Conservation (phyloP, 2,797 vertebrate genomes). For the Tolypeutes matacus region DNA sequence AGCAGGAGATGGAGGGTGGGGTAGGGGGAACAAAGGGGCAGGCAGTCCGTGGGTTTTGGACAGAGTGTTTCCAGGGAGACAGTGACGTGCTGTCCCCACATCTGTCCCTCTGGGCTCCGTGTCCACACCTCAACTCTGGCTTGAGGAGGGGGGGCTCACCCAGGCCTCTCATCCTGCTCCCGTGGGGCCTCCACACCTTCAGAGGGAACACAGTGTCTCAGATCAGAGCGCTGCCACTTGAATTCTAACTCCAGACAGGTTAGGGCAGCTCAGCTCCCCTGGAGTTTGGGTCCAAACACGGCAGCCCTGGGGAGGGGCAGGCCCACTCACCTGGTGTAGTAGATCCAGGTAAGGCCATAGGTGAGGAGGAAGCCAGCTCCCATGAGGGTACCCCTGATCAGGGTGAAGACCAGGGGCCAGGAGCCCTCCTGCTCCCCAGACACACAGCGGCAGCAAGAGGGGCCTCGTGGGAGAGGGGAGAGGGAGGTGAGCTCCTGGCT, state of each 20-base stretch:
- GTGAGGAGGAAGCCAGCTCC: slow-evolving; percentile 60
- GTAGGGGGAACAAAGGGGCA: background rate
- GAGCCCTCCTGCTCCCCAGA: background rate
- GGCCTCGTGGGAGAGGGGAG: background rate
- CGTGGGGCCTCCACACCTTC: background rate
- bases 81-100: rapidly evolving
- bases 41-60: background rate
- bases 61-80: background rate
- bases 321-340: slow-evolving; percentile 34
- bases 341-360: slow-evolving; percentile 48
- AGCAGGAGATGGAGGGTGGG: background rate
- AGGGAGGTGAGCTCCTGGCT: rapidly evolving
- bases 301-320: background rate
- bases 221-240: background rate
- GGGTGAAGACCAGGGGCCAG: slow-evolving; percentile 53
- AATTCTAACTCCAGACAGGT: rapidly evolving
- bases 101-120: background rate
- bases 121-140: background rate
- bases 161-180: background rate
- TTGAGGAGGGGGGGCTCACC: background rate
- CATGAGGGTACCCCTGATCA: slow-evolving; percentile 58
- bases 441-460: background rate
- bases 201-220: background rate
- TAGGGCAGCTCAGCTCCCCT: background rate
- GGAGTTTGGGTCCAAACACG: too few relatives aligned